A percentile compares a stretch with the other conserved stretches of the same genome.
Conservation (phyloP, 2,797 vertebrate genomes). For the Eutrigla gurnardus region DNA sequence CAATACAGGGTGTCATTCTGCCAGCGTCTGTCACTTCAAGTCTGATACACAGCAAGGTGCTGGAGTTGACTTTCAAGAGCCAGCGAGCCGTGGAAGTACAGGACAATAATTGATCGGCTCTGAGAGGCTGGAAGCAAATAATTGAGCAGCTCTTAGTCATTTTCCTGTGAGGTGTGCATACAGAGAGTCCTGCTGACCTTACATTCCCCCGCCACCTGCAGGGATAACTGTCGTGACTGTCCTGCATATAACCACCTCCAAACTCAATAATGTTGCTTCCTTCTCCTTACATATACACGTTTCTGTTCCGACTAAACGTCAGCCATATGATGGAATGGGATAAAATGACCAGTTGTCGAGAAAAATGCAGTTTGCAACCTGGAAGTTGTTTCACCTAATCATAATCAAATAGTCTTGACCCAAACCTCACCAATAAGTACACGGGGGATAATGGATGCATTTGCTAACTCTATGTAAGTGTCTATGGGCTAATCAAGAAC, state of each 20-base stretch:
- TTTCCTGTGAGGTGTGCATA: constrained; percentile 48
- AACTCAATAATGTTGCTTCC: constrained; percentile 15
- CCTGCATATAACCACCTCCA: constrained; percentile 14
- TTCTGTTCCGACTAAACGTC: neutral
- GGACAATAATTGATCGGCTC: constrained; percentile 61
- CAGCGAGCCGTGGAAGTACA: constrained; percentile 45
- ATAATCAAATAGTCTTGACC: neutral
- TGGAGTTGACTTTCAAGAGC: constrained; percentile 56
- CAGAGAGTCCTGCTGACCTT: constrained; percentile 43
- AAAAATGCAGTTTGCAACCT: neutral
- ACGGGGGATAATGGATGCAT: neutral
- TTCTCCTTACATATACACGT: neutral
- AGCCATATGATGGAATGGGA: neutral
- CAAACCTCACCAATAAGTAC: neutral
- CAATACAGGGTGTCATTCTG: constrained; percentile 3
- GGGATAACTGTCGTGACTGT: constrained; percentile 45
- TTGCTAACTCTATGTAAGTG: neutral
- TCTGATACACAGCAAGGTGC: constrained; percentile 31
- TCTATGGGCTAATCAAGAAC: neutral
- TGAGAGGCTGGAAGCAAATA: constrained; percentile 55
- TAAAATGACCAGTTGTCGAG: neutral
- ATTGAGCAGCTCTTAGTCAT: constrained; percentile 54
- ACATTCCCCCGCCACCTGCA: constrained; percentile 8
- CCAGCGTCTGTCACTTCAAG: constrained; percentile 32
- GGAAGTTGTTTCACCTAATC: neutral